Evolutionary conservation across 2,888 invertebrate genomes (phyloP), one percentile per base, ranked within the genome.

Genomic region (Luperina nickerlii): DNA sequence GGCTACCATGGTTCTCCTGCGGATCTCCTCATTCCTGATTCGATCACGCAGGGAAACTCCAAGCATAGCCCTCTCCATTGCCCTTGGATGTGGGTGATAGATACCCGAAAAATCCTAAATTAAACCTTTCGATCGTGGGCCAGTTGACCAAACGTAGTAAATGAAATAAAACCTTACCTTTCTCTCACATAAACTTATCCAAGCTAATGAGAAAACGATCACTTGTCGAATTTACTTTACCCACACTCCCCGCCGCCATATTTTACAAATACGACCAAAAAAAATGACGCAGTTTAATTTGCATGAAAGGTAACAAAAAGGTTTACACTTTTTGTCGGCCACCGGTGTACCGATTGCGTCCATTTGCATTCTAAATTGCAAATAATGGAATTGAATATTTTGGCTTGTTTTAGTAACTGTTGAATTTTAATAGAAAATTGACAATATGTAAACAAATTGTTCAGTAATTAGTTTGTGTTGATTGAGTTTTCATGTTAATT

Each of bases 171-270:
- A n/a, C 0, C 8, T 45, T 60, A 2, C 2, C 9, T 0, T 45
- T 38, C 11, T 77, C 69, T 87, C 74, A 81, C 82, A 90, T 92
- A 87, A 90, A 69, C 57, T 78, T 87, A 86, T 89, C 89, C 88
- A 80, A 5, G 76, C 86, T 90, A 90, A 90, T 89, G 89, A 88
- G 87, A 90, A 90, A 91, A 91, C 88, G 87, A 90, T 89, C 87
- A 83, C 87, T 87, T 91, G 88, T 89, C 91, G 88, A 90, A 90
- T 90, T 84, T 83, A 86, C 74, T 87, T 88, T 89, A 87, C 82
- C 80, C 68, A 54, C 65, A 78, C 63, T 77, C 68, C 74, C 76
- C 79, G 80, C 75, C 76, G 54, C 78, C 62, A 72, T 86, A 85
- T 83, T 88, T 89, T 80, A 88, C 85, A 85, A 74, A 74, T 75